phyloP scores from a whole-genome alignment of 2,113 vertebrate species.

The Epinephelus cyanopodus region DNA sequence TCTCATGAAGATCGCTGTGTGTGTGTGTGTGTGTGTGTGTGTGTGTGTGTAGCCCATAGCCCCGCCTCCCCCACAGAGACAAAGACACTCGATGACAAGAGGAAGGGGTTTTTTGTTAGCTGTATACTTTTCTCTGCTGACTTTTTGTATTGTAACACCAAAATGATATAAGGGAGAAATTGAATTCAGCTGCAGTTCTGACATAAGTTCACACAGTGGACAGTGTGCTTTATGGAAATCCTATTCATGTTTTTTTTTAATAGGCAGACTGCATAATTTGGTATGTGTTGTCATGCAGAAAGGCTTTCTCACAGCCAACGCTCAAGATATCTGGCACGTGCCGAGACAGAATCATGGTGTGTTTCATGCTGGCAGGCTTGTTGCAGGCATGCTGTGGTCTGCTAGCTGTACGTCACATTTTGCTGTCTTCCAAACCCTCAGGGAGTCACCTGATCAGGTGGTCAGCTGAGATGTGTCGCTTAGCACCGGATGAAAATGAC shows the following conservation, averaged over 20 bases:
- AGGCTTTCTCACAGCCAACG: constrained; percentile 21
- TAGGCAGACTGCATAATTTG: constrained; percentile 28
- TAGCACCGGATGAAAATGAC: constrained; percentile 36
- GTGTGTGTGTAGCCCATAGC: no score
- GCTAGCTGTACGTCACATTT: constrained; percentile 32
- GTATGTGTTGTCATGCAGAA: constrained; percentile 45
- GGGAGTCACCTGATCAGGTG: constrained; percentile 49
- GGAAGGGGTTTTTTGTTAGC: not conserved
- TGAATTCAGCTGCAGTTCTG: constrained; percentile 5
- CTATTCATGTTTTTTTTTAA: not conserved
- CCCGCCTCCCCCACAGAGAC: no score
- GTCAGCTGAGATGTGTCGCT: constrained; percentile 59
- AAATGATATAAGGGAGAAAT: constrained; percentile 23
- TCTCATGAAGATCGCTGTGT: no score
- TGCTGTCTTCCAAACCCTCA: constrained; percentile 18
- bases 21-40: no score
- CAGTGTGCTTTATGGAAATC: constrained; percentile 23
- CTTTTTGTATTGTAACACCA: constrained; percentile 28
- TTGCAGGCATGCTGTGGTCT: constrained; percentile 11
- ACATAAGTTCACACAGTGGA: not conserved
- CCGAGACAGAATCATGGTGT: constrained; percentile 5
- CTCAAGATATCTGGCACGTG: constrained; percentile 34
- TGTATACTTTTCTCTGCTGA: not conserved
- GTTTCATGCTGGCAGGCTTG: no score
- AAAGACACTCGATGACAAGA: no score